These are phyloP conservation scores for Corythaeola cristata DNA, from an alignment of 2,113 vertebrate genomes.

Conservation along the genomic window DNA sequence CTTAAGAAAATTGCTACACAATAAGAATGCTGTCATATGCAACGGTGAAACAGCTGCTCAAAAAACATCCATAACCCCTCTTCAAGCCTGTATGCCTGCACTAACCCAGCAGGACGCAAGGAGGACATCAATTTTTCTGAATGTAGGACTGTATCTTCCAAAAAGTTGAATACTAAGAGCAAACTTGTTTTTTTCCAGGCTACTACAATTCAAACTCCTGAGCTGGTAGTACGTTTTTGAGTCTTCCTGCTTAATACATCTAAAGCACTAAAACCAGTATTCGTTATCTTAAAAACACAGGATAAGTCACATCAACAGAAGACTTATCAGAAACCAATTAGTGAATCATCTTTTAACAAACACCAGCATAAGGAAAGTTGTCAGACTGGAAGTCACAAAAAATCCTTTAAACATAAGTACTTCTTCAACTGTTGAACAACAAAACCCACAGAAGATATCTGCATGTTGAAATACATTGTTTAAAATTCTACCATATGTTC, in stretches of 20 bases:
- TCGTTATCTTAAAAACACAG: neutral
- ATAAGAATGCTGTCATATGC: neutral
- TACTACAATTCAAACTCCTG: neutral
- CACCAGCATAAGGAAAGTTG: neutral
- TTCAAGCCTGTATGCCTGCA: neutral
- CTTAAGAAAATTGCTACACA: neutral
- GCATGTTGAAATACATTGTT: neutral
- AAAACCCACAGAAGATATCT: neutral
- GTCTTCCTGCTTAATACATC: neutral
- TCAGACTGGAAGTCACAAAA: neutral
- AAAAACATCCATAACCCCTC: neutral
- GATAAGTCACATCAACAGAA: neutral
- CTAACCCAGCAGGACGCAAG: neutral
- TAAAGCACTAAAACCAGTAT: neutral
- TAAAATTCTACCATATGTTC: neutral
- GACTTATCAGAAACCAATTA: neutral
- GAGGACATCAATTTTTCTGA: neutral
- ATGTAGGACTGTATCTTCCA: neutral
- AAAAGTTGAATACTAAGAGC: neutral
- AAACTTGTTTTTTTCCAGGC: neutral
- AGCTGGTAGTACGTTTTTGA: neutral
- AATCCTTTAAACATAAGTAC: neutral
- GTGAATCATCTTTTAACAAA: neutral
- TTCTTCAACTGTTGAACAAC: neutral
- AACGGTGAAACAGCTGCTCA: neutral